These are phyloP conservation scores for Hemicrepidius hirtus DNA, from an alignment of 2,888 invertebrate species.

Conservation along the genomic window DNA sequence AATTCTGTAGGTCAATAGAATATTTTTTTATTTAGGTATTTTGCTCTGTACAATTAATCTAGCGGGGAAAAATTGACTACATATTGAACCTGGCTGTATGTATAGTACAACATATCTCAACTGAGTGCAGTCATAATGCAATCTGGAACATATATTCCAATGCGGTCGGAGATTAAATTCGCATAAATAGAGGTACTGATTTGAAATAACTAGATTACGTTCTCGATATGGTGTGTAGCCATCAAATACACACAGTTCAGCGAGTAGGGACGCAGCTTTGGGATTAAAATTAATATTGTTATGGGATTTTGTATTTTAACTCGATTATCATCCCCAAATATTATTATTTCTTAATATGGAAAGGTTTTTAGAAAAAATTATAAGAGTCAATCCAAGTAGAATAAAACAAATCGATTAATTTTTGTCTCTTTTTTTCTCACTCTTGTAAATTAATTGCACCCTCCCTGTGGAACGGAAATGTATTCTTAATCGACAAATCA, in stretches of 20 bases:
- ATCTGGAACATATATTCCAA: constrained; percentile 36
- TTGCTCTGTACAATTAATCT: too few relatives aligned
- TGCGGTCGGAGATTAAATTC: constrained; percentile 43
- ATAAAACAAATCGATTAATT: too few relatives aligned
- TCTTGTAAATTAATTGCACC: too few relatives aligned
- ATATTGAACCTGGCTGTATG: too few relatives aligned
- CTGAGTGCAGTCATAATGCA: constrained; percentile 35
- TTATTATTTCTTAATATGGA: not conserved
- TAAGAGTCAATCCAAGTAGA: too few relatives aligned
- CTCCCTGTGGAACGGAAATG: too few relatives aligned
- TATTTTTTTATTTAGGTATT: too few relatives aligned
- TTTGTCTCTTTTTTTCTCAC: too few relatives aligned
- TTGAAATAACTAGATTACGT: constrained; percentile 47
- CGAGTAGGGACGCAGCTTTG: constrained; percentile 5
- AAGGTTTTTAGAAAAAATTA: too few relatives aligned
- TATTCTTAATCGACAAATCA: too few relatives aligned
- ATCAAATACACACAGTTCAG: constrained; percentile 8
- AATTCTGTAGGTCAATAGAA: too few relatives aligned
- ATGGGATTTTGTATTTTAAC: constrained; percentile 13
- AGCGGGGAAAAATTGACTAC: too few relatives aligned
- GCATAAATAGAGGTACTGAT: constrained; percentile 51
- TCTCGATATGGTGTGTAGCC: constrained; percentile 31
- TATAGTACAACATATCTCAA: constrained; percentile 32
- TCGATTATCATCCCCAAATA: constrained; percentile 37
- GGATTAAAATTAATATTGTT: constrained; percentile 38